These are phyloP conservation scores for Phalacrocorax pelagicus DNA, from an alignment of 2,113 vertebrate species.

Conservation along the genomic window DNA sequence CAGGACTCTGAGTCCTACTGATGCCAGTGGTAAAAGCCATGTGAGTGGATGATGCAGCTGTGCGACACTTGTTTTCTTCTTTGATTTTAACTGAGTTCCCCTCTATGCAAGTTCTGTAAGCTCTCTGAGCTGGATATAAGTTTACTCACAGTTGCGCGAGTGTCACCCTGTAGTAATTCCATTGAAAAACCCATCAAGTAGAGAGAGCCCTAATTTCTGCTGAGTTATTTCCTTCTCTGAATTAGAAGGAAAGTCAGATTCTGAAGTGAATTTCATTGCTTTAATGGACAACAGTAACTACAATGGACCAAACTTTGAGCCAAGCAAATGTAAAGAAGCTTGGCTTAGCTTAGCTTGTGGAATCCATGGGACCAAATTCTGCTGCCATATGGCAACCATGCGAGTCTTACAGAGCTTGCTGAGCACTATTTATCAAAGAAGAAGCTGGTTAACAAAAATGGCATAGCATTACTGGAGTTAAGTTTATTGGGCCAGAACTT, in stretches of 20 bases:
- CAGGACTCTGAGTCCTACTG: background rate
- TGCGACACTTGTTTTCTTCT: background rate
- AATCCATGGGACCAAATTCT: slow-evolving; percentile 12
- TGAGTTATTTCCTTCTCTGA: background rate
- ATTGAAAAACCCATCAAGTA: background rate
- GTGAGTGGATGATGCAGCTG: background rate
- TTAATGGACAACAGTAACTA: background rate
- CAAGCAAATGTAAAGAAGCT: background rate
- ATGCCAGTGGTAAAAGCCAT: background rate
- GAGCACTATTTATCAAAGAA: background rate
- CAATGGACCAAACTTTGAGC: slow-evolving; percentile 1
- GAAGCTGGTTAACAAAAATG: background rate
- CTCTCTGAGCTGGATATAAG: background rate
- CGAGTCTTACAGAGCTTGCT: background rate
- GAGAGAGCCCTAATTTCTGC: background rate
- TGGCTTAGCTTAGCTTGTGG: background rate
- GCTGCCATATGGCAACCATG: background rate
- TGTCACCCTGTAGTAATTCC: background rate
- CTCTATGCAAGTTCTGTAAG: background rate
- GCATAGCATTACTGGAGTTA: background rate
- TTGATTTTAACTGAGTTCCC: background rate
- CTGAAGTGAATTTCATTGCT: background rate
- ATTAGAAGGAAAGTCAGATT: background rate
- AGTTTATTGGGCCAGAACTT: background rate
- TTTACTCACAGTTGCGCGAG: background rate